phyloP scores from a whole-genome alignment of 2,888 invertebrate species.

The Lucinisca nassula region DNA sequence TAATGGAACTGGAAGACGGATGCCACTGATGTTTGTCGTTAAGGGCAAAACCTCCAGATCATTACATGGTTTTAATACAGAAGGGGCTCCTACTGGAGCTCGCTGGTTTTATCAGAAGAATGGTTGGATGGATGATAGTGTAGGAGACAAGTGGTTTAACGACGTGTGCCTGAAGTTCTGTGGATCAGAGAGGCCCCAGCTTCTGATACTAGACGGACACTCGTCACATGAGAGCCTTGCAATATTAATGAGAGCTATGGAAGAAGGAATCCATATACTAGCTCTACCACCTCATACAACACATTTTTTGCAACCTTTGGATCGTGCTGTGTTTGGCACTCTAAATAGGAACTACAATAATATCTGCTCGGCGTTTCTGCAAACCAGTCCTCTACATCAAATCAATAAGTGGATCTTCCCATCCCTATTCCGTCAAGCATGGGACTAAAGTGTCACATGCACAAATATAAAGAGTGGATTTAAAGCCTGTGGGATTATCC shows the following conservation, averaged over 20 bases:
- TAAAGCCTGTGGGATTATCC: constrained; percentile 45
- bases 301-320: constrained; percentile 59
- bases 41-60: constrained; percentile 42
- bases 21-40: constrained; percentile 46
- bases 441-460: constrained; percentile 45
- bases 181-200: constrained; percentile 37
- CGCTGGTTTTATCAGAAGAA: constrained; percentile 39
- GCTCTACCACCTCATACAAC: constrained; percentile 66
- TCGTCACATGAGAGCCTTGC: constrained; percentile 69
- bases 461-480: constrained; percentile 55
- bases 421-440: constrained; percentile 36
- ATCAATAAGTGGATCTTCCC: constrained; percentile 60
- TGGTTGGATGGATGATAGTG: constrained; percentile 51
- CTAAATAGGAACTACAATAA: constrained; percentile 60
- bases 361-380: constrained; percentile 52
- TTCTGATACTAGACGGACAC: constrained; percentile 56
- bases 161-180: constrained; percentile 38
- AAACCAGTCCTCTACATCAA: constrained; percentile 26
- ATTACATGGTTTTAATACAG: constrained; percentile 35
- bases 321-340: constrained; percentile 57
- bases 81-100: constrained; percentile 2
- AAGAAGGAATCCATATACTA: constrained; percentile 52
- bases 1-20: constrained; percentile 18
- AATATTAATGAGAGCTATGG: constrained; percentile 62
- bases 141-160: constrained; percentile 45